Conservation (phyloP, 2,797 vertebrate species). For the Dendrocincla tyrannina region DNA sequence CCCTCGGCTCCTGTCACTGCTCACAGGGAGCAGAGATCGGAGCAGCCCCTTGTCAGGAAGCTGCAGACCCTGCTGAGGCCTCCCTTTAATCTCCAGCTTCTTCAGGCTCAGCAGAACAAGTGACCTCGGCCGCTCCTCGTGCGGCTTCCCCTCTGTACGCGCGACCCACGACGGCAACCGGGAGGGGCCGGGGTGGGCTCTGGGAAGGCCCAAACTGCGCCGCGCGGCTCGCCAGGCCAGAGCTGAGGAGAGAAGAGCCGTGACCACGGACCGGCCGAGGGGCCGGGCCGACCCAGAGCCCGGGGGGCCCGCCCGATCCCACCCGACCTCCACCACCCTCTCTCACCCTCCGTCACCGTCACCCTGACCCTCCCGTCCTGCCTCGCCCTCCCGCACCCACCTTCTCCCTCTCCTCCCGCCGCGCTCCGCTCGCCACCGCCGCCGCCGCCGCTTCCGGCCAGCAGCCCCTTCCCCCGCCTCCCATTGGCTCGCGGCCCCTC, state of each 20-base stretch:
- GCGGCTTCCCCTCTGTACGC: background rate
- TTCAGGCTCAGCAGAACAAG: background rate
- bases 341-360: background rate
- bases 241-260: background rate
- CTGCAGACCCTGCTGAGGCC: background rate
- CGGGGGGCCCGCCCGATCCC: no score
- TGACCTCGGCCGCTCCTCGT: no score
- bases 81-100: background rate
- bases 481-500: background rate
- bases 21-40: background rate
- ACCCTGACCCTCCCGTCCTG: no score
- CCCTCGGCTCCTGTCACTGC: background rate
- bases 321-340: background rate
- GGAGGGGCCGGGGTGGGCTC: no score
- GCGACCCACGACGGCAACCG: background rate
- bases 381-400: background rate
- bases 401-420: background rate
- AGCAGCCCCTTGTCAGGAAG: background rate
- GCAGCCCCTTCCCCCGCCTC: accelerated
- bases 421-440: background rate
- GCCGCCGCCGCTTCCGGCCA: background rate
- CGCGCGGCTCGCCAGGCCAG: accelerated
- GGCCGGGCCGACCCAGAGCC: accelerated
- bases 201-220: background rate
- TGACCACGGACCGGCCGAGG: accelerated